Evolutionary conservation across 1,140 invertebrate genomes (phyloP).

Genomic region (Dendrolimus kikuchii): DNA sequence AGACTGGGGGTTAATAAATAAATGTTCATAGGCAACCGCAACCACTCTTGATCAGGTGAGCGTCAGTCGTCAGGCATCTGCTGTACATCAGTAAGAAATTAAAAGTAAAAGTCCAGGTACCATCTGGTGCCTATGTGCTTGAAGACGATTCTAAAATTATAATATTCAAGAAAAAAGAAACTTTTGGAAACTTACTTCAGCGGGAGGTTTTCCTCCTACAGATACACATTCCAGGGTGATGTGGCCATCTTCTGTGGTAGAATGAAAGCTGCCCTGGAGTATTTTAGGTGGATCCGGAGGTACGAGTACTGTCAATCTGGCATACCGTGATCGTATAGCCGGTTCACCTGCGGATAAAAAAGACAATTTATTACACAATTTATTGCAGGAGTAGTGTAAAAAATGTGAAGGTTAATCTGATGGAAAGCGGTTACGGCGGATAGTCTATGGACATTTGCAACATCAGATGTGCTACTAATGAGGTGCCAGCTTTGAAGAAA

Average conservation of each 20-base stretch:
- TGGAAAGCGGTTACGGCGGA: too few species aligned
- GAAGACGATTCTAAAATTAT: neutral
- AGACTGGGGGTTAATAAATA: too few species aligned
- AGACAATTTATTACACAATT: constrained; percentile 35
- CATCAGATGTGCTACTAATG: too few species aligned
- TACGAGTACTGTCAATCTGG: constrained; percentile 88
- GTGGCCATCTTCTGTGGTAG: constrained; percentile 90
- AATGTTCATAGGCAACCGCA: too few species aligned
- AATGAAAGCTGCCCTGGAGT: constrained; percentile 82
- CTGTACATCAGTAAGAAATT: too few species aligned
- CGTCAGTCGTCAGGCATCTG: too few species aligned
- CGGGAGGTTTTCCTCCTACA: constrained; percentile 90
- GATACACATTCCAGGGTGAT: constrained; percentile 93
- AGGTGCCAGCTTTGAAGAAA: too few species aligned
- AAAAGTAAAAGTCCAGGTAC: too few species aligned
- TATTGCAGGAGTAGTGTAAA: constrained; percentile 2
- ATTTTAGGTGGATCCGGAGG: constrained; percentile 92
- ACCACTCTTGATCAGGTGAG: too few species aligned
- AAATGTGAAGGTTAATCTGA: too few species aligned
- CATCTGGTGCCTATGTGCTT: neutral
- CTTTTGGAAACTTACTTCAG: constrained; percentile 79
- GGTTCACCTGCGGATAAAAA: constrained; percentile 74
- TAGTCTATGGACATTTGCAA: too few species aligned
- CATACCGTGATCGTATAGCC: constrained; percentile 86
- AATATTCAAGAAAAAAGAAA: neutral